A percentile compares a stretch with the other conserved stretches of the same genome.
Conservation (phyloP, 2,113 vertebrate species). For the Syngnathoides biaculeatus region DNA sequence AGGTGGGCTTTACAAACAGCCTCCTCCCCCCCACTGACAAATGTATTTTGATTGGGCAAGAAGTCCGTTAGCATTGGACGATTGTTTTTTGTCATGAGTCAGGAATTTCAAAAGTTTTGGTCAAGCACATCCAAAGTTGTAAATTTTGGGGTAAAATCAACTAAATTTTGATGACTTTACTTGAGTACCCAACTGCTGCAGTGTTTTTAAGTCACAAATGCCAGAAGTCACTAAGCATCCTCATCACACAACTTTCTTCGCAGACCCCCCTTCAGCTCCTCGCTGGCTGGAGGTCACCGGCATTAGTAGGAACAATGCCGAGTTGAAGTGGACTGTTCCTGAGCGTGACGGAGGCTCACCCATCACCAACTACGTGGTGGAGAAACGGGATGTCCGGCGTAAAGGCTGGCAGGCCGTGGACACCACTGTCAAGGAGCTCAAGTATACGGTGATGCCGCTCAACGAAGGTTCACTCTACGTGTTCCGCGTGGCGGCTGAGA, state of each 20-base stretch:
- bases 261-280: constrained; percentile 91
- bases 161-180: too few relatives aligned
- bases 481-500: constrained; percentile 96
- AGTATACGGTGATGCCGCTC: constrained; percentile 86
- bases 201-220: too few relatives aligned
- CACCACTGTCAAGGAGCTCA: constrained; percentile 93
- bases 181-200: not conserved
- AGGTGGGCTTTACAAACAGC: too few relatives aligned
- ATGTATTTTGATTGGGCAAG: too few relatives aligned
- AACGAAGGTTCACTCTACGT: constrained; percentile 93
- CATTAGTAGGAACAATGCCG: constrained; percentile 87
- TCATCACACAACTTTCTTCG: not conserved
- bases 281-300: constrained; percentile 88
- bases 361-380: constrained; percentile 94
- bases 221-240: too few relatives aligned
- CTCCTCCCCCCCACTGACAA: too few relatives aligned
- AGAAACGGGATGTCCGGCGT: constrained; percentile 90
- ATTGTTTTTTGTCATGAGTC: too few relatives aligned
- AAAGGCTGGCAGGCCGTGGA: constrained; percentile 97
- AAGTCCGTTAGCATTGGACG: too few relatives aligned
- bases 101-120: too few relatives aligned
- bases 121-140: too few relatives aligned
- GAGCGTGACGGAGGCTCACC: constrained; percentile 91
- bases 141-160: too few relatives aligned
- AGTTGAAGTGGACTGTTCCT: constrained; percentile 92